Evolutionary conservation across 1,140 invertebrate genomes (phyloP), one percentile per base, ranked within the genome.

Genomic region (Leptopilina boulardi): DNA sequence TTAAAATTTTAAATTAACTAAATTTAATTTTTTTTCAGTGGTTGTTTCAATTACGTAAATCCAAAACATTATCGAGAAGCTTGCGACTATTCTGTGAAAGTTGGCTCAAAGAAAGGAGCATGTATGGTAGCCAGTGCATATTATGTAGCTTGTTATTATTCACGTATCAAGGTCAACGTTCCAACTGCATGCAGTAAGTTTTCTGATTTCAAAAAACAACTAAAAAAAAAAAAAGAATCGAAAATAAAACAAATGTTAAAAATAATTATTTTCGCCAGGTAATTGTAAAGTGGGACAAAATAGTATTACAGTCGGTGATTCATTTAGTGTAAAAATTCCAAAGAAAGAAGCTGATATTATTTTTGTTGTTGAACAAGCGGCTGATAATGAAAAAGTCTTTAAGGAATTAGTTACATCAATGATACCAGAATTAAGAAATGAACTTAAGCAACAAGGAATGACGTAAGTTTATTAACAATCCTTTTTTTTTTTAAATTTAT

Each of bases 341-440:
- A 92, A 91, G 54, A 95, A 94, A 75, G 91, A 95, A 79, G 95
- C 95, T 9, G 96, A 96, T 82, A 91, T 96, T 77, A 88, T 96
- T 5, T 90, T 96, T 42, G 91, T 94, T 6, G 91, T 96, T n/a
- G 95, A 96, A 88, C 94, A 88, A 83, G 87, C 84, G 51, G 21
- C 78, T 15, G 78, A 89, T 1, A 93, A 92, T 73, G 89, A 91
- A 44, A 91, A 91, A 66, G 73, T 91, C 9, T 92, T 89, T 83
- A 91, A 92, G 72, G 90, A 92, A 19, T 78, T 92, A 26, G 72
- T 92, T 51, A 83, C 83, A 6, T 88, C 89, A 15, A 75, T 92
- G 73, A 89, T 92, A 70, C 80, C 77, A n/a, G 87, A 89, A 6
- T 70, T 93, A 3, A 91, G 82, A 66, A 89, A 85, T 23, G 91